These are phyloP conservation scores for Conus canariensis DNA, from an alignment of 2,888 invertebrate species.

Conservation along the genomic window DNA sequence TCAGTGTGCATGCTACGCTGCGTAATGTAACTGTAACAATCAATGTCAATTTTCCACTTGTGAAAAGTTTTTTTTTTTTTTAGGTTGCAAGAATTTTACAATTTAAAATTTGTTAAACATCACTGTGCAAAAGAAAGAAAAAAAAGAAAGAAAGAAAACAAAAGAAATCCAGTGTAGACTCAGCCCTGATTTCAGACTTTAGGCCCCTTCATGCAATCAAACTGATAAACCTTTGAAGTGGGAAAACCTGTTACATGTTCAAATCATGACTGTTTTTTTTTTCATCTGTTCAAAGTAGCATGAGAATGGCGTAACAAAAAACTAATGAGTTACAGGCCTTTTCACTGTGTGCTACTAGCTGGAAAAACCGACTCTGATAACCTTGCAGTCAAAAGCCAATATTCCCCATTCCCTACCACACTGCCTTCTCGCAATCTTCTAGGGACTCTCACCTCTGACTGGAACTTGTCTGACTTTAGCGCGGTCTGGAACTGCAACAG, in stretches of 20 bases:
- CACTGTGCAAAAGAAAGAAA: no score
- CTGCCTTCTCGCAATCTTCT: not conserved
- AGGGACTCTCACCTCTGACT: conserved; percentile 79
- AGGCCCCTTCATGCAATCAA: not conserved
- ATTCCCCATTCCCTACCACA: not conserved
- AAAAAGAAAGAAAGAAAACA: no score
- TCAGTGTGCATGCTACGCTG: no score
- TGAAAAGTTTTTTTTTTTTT: no score
- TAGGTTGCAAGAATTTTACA: no score
- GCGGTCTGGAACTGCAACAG: conserved; percentile 84
- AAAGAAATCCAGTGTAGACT: no score
- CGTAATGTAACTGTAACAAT: no score
- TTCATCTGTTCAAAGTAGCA: not conserved
- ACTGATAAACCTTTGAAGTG: not conserved
- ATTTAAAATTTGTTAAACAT: no score
- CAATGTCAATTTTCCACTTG: no score
- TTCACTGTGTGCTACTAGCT: not conserved
- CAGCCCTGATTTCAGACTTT: not conserved
- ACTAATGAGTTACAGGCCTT: not conserved
- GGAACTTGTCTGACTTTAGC: conserved; percentile 80
- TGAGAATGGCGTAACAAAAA: not conserved
- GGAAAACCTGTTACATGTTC: not conserved
- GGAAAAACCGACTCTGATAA: not conserved
- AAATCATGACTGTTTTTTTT: not conserved
- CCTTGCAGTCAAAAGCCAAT: not conserved